These are phyloP conservation scores for Hippoglossus hippoglossus DNA, from an alignment of 2,797 vertebrate species.

Conservation along the genomic window DNA sequence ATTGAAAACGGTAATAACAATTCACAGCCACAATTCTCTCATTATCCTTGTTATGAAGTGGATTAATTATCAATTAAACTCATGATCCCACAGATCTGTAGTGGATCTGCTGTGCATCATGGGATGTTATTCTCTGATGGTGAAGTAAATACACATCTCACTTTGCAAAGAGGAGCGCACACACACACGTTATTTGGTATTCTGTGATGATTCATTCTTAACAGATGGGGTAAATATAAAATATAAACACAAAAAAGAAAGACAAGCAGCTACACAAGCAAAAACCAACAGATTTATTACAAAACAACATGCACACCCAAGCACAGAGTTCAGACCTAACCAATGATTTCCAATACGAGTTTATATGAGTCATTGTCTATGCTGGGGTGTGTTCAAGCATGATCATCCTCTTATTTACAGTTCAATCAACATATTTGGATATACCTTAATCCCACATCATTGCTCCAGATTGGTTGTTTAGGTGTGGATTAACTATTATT, in stretches of 20 bases:
- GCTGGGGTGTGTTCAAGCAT: conserved; percentile 29
- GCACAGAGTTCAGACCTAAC: neutral
- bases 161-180: conserved; percentile 38
- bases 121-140: conserved; percentile 56
- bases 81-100: conserved; percentile 71
- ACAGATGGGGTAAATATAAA: conserved; percentile 55
- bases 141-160: conserved; percentile 57
- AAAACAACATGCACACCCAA: neutral
- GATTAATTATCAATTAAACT: conserved; percentile 83
- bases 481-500: conserved; percentile 36
- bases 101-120: conserved; percentile 57
- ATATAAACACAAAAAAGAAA: conserved; percentile 46
- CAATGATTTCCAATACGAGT: neutral
- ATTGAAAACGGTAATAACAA: conserved; percentile 62
- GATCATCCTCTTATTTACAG: conserved; percentile 26
- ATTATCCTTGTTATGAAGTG: conserved; percentile 70
- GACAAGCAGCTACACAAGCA: conserved; percentile 21
- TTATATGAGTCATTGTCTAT: conserved; percentile 14
- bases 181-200: conserved; percentile 47
- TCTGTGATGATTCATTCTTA: conserved; percentile 29
- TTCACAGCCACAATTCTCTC: conserved; percentile 68
- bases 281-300: conserved; percentile 18
- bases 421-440: conserved; percentile 27
- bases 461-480: conserved; percentile 20
- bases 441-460: conserved; percentile 36